phyloP scores from a whole-genome alignment of 2,888 invertebrate species.

The Formica aserva region DNA sequence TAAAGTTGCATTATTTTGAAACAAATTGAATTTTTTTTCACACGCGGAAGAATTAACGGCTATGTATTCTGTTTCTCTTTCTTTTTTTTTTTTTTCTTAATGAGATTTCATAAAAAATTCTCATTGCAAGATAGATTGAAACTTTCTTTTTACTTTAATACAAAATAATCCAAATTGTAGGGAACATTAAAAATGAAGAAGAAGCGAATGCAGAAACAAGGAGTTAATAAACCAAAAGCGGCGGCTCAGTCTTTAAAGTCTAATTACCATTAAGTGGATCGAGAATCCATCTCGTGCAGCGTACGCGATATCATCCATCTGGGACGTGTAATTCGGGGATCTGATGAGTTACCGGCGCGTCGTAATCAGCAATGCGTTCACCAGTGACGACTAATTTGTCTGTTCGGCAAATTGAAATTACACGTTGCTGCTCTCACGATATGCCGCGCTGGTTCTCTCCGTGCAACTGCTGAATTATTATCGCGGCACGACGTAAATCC shows the following conservation, averaged over 20 bases:
- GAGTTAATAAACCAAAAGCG: slow-evolving; percentile 2
- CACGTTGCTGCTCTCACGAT: slow-evolving; percentile 64
- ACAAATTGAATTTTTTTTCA: background rate
- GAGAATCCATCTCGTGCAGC: slow-evolving; percentile 1
- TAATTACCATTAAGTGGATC: slow-evolving; percentile 20
- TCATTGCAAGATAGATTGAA: background rate
- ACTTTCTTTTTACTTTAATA: background rate
- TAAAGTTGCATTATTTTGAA: background rate
- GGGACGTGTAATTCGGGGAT: slow-evolving; percentile 59
- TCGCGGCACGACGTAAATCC: slow-evolving; percentile 57
- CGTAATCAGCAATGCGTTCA: slow-evolving; percentile 63
- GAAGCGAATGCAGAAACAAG: background rate
- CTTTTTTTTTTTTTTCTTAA: background rate
- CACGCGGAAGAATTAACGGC: background rate
- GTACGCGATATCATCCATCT: slow-evolving; percentile 2
- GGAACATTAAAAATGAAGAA: background rate
- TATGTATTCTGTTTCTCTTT: background rate
- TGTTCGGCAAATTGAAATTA: slow-evolving; percentile 79
- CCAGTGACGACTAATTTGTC: slow-evolving; percentile 76
- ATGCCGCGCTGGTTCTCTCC: slow-evolving; percentile 46
- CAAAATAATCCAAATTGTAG: background rate
- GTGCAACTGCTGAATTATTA: slow-evolving; percentile 70
- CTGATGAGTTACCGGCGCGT: slow-evolving; percentile 59
- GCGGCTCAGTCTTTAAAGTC: background rate
- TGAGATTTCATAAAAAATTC: background rate